Evolutionary conservation across 2,888 invertebrate genomes (phyloP), one percentile per base, ranked within the genome.

Genomic region (Cheilosia urbana): DNA sequence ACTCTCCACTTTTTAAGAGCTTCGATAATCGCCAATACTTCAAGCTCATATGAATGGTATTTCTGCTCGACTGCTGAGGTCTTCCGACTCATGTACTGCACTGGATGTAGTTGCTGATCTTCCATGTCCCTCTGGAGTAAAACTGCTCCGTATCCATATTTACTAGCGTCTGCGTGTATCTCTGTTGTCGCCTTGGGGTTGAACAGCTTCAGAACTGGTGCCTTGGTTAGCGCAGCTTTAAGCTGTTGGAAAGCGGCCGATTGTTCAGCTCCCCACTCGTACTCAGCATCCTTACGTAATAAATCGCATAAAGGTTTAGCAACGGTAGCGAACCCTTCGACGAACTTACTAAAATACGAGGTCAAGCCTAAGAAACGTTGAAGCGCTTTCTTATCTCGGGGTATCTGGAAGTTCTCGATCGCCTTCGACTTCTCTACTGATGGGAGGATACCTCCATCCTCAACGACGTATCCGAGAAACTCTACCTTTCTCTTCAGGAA

Each of bases 231-330:
- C 0, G 11, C 47, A 2, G 19, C 17, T 17, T 47, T 45, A 13
- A 45, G 27, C 34, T 30, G 45, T 27, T 19, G 49, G 5, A 47
- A 90, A 6, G 90, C 90, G 6, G 63, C 53, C 6, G 47, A 19
- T 21, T 47, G 47, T 3, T 47, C 19, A 5, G 47, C 17, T 19
- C 19, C 21, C 47, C 47, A 47, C 19, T 47, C 19, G 47, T 21
- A 47, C 19, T 17, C 19, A 11, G 47, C 47, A 2, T 21, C 19
- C 2, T 47, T 47, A 0, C 47, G 47, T 11, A 47, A 5, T 4
- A 47, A 19, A 19, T 47, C 47, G 0, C 21, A 47, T 7, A 47
- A 19, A 7, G 47, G 47, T 4, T 47, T 47, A 6, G 47, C 47
- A 3, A 47, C 47, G 17, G 47, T 2, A 2, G 58, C n/a, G 73